Evolutionary conservation across 1,140 invertebrate genomes (phyloP).

Genomic region (Drosophila fuyamai): DNA sequence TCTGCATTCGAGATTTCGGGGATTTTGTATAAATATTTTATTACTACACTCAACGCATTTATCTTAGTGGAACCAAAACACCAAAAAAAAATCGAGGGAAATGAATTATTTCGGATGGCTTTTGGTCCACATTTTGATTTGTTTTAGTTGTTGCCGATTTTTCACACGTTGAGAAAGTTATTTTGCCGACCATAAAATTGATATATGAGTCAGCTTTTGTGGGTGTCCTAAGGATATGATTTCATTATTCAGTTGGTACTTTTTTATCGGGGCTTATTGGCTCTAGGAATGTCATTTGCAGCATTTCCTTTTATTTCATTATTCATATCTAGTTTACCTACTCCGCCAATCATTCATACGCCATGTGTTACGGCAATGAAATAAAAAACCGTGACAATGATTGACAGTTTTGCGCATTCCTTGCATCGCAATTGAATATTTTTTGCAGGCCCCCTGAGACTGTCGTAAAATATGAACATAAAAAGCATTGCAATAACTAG

Average conservation of each 20-base stretch:
- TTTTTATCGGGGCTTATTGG: not conserved
- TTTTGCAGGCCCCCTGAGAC: slow-evolving; percentile 12
- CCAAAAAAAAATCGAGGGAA: slow-evolving; percentile 5
- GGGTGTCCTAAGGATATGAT: not conserved
- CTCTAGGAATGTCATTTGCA: slow-evolving; percentile 13
- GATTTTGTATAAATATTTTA: slow-evolving; percentile 51
- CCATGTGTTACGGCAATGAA: slow-evolving; percentile 26
- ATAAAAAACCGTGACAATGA: slow-evolving; percentile 42
- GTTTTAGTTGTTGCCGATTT: slow-evolving; percentile 24
- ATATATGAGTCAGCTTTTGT: slow-evolving; percentile 20
- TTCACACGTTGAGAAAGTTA: slow-evolving; percentile 35
- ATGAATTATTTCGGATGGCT: slow-evolving; percentile 32
- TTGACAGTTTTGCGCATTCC: slow-evolving; percentile 45
- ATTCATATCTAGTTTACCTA: slow-evolving; percentile 22
- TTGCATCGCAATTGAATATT: slow-evolving; percentile 46
- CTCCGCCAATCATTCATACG: slow-evolving; percentile 27
- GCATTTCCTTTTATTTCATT: slow-evolving; percentile 37
- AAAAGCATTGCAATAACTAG: slow-evolving; percentile 30
- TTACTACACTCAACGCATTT: slow-evolving; percentile 32
- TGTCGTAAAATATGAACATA: slow-evolving; percentile 37
- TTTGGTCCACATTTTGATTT: slow-evolving; percentile 24
- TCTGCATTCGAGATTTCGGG: slow-evolving; percentile 5
- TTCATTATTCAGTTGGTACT: slow-evolving; percentile 21
- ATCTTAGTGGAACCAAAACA: slow-evolving; percentile 23
- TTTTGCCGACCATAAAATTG: slow-evolving; percentile 28